These are phyloP conservation scores for Heliconius hewitsoni DNA, from an alignment of 1,140 invertebrate species.

Conservation along the genomic window DNA sequence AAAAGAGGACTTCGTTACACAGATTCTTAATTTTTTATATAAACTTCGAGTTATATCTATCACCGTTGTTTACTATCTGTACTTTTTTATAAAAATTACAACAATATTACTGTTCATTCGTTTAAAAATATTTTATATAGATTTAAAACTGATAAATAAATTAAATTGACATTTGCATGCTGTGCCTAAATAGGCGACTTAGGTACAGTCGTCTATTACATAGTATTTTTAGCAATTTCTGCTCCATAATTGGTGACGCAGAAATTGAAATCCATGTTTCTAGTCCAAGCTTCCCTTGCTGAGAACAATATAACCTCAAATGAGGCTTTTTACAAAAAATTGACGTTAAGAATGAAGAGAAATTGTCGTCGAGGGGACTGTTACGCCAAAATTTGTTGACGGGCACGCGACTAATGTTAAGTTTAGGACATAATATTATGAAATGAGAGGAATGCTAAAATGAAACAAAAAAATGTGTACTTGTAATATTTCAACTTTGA, in stretches of 20 bases:
- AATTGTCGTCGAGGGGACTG: constrained; percentile 6
- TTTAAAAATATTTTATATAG: too few relatives aligned
- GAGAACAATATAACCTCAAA: too few relatives aligned
- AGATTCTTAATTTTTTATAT: constrained; percentile 2
- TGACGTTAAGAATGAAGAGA: neutral
- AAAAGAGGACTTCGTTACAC: constrained; percentile 12
- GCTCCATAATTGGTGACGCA: too few relatives aligned
- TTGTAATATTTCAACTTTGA: neutral
- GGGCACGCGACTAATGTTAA: neutral
- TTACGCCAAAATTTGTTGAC: constrained; percentile 17
- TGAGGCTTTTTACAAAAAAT: constrained; percentile 1
- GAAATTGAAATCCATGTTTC: too few relatives aligned
- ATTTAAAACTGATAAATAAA: too few relatives aligned
- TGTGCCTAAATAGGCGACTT: neutral
- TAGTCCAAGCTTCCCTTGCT: too few relatives aligned
- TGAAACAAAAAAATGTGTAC: neutral
- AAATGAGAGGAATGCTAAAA: neutral
- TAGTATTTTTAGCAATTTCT: neutral
- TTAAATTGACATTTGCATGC: too few relatives aligned
- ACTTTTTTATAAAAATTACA: too few relatives aligned
- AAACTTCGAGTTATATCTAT: neutral
- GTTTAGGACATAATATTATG: neutral
- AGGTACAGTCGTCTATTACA: too few relatives aligned
- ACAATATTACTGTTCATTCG: too few relatives aligned
- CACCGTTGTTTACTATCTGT: too few relatives aligned